Conservation (phyloP, 2,797 vertebrate species). For the Emys orbicularis region DNA sequence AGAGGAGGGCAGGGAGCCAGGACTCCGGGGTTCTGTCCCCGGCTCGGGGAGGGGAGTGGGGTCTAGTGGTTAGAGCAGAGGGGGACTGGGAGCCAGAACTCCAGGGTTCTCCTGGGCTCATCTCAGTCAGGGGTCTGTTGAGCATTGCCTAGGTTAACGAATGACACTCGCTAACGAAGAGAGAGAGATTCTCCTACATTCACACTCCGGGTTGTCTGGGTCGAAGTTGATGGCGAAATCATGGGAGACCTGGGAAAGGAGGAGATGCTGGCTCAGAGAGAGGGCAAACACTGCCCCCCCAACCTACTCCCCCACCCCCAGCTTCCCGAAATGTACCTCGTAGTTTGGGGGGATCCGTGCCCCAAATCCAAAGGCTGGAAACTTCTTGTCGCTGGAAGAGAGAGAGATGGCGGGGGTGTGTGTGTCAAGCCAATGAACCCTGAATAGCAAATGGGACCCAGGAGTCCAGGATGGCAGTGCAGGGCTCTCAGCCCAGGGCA, state of each 20-base stretch:
- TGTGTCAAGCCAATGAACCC: neutral
- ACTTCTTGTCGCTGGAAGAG: slow-evolving; percentile 89
- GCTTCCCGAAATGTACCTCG: slow-evolving; percentile 79
- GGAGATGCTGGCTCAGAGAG: neutral
- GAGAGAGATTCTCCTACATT: slow-evolving; percentile 77
- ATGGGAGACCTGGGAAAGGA: slow-evolving; percentile 85
- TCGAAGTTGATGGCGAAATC: slow-evolving; percentile 92
- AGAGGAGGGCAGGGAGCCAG: no score
- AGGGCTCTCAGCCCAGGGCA: neutral
- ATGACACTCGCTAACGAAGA: neutral
- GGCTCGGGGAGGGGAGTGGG: neutral
- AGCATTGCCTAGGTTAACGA: neutral
- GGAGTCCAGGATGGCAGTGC: neutral
- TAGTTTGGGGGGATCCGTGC: slow-evolving; percentile 89
- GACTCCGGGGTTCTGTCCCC: neutral
- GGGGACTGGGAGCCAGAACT: neutral
- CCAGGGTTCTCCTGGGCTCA: neutral
- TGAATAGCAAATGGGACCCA: neutral
- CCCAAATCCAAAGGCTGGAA: slow-evolving; percentile 91
- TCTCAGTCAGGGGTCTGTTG: no score
- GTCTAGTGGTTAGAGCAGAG: neutral
- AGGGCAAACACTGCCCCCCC: neutral
- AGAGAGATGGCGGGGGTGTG: neutral
- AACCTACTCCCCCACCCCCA: neutral
- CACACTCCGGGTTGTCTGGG: slow-evolving; percentile 90